Evolutionary conservation across 2,113 vertebrate species (phyloP).

Genomic region (Phyllopteryx taeniolatus): DNA sequence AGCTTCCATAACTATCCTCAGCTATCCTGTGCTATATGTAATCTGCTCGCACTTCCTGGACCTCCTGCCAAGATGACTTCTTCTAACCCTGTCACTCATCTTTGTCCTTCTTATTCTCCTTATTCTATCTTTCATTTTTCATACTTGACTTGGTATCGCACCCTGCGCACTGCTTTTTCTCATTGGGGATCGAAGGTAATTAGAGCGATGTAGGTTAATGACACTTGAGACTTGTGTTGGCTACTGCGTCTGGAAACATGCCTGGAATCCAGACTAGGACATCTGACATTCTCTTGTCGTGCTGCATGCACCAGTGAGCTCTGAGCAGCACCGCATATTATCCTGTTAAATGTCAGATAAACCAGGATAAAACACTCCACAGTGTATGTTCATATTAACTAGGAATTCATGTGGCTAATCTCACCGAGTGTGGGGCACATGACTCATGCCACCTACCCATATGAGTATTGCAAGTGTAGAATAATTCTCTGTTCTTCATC

Average conservation of each 20-base stretch:
- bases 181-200: slow-evolving; percentile 62
- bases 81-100: slow-evolving; percentile 7
- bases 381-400: slow-evolving; percentile 17
- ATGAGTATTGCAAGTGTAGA: slow-evolving; percentile 6
- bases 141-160: background rate
- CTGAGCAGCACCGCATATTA: slow-evolving; percentile 28
- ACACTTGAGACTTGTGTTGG: slow-evolving; percentile 56
- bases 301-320: slow-evolving; percentile 32
- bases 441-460: slow-evolving; percentile 12
- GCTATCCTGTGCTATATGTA: slow-evolving; percentile 39
- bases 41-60: slow-evolving; percentile 23
- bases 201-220: slow-evolving; percentile 71
- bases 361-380: slow-evolving; percentile 2
- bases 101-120: slow-evolving; percentile 30
- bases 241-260: slow-evolving; percentile 44
- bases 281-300: slow-evolving; percentile 48
- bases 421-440: background rate
- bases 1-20: slow-evolving; percentile 49
- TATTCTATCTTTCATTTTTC: slow-evolving; percentile 12
- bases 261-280: slow-evolving; percentile 54
- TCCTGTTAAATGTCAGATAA: slow-evolving; percentile 23
- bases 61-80: slow-evolving; percentile 22
- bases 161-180: slow-evolving; percentile 24
- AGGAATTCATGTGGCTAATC: background rate
- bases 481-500: slow-evolving; percentile 15